phyloP scores from a whole-genome alignment of 2,888 invertebrate species.

The Gerosis bhagava region DNA sequence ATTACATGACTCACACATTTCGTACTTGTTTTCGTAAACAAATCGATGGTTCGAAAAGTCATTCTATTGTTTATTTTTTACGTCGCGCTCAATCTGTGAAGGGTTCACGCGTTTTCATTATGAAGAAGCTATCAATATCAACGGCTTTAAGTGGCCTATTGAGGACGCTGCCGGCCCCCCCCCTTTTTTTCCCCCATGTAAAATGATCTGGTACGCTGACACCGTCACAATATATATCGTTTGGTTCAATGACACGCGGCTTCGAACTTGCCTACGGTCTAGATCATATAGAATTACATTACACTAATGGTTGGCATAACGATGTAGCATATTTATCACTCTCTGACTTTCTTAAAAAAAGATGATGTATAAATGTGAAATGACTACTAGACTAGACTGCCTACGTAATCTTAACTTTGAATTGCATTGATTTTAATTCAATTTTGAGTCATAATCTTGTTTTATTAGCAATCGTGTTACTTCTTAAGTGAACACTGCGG shows the following conservation, averaged over 20 bases:
- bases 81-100: conserved; percentile 17
- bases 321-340: conserved; percentile 5
- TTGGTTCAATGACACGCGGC: conserved; percentile 36
- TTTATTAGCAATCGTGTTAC: too few species aligned
- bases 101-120: conserved; percentile 27
- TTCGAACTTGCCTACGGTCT: conserved; percentile 27
- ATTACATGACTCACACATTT: conserved; percentile 32
- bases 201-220: conserved; percentile 37
- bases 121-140: conserved; percentile 43
- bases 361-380: too few species aligned
- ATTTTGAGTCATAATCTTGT: too few species aligned
- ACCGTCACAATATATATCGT: conserved; percentile 21
- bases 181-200: conserved; percentile 50
- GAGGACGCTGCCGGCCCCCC: conserved; percentile 40
- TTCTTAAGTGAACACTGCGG: too few species aligned
- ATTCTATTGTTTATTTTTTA: conserved; percentile 23
- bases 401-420: too few species aligned
- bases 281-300: conserved; percentile 27
- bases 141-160: conserved; percentile 44
- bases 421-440: too few species aligned
- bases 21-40: conserved; percentile 22
- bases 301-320: conserved; percentile 5
- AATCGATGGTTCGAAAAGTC: conserved; percentile 29
- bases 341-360: too few species aligned
- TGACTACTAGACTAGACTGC: too few species aligned